Base-by-base conservation (phyloP, 2,113 vertebrate species). In the Sapayoa aenigma region DNA sequence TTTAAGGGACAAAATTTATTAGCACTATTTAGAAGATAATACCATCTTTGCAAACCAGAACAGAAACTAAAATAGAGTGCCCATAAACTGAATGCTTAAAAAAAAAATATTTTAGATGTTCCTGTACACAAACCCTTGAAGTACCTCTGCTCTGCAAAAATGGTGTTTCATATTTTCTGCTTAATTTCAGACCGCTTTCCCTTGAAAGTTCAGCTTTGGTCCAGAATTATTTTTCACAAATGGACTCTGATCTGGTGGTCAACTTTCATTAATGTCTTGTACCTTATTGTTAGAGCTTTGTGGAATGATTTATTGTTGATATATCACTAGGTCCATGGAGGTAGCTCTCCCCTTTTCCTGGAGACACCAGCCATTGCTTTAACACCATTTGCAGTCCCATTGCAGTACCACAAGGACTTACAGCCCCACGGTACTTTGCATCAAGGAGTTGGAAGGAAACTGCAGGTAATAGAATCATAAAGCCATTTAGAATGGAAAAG, bases 21-120 rank as follows among this genome's bases (percentile, higher is more conserved):
- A 39, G 12, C 5, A 19, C 2, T 80, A 28, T 79, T 86, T 69
- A 86, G 52, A 74, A 77, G 12, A 47, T 9, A 68, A 68, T 42
- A 41, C 0, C 2, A 30, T 14, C 30, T 62, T 44, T 77, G 28
- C 9, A 69, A 85, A 66, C 58, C 15, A 50, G 31, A 79, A 31
- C 15, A 76, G 9, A 87, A 82, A 44, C 12, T 65, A 39, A 84
- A 89, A 72, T 12, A 7, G 4, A 79, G 1, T 28, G 53, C 21
- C 0, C 2, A 65, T 49, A 79, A 86, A 56, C 0, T 0, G 5
- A 82, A 55, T 37, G 2, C 1, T 71, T 6, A 44, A 68, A 44
- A 67, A 91, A 74, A n/a, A 24, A 46, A 52, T 7, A 4, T 41
- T 85, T 50, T 41, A 65, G 15, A 22, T 44, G 4, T 41, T 65